Base-by-base conservation (phyloP, 2,888 invertebrate species). In the Argyresthia albistria region DNA sequence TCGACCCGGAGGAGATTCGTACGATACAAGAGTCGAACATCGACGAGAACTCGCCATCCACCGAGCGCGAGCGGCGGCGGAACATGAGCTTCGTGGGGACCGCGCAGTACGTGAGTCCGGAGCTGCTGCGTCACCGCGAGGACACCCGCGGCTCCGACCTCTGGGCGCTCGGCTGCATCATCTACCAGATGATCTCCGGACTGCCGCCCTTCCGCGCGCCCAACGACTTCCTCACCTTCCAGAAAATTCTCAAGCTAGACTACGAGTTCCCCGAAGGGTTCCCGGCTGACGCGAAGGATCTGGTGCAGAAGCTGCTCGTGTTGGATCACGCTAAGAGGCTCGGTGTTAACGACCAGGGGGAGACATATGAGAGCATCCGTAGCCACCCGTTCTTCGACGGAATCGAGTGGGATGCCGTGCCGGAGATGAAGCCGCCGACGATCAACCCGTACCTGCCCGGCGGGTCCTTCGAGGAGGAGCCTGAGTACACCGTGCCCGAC, bases 91-190 rank as follows among this genome's bases (percentile, higher is more conserved):
- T 99, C 80, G 99, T 99, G 11, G 99, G 99, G 50, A 99, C 99
- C 10, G 98, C 99, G 1, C 98, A 99, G 75, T 99, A 99, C 79
- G 98, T 99, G 0, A 98, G 98, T 54, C 99, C 99, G 2, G 99
- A 99, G 86, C 91, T 99, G 57, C 88, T 99, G 51, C 94, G 93
- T 56, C 93, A 95, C 70, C 91, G 93, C 56, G 91, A 92, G 1
- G 91, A 93, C 52, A 91, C 93, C 49, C 90, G 91, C 53, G 91
- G 95, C 45, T 95, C 96, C 11, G 99, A 99, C 82, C 88, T 99
- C 54, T 99, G 99, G 99, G 99, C 99, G 0, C 88, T 97, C 47
- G 99, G 99, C 35, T 98, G 98, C 78, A 96, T 99, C 61, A 88
- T 98, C 58, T 99, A 96, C 84, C 99, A 99, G 87, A 97, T 99